Percentiles rank a stretch among this genome's conserved stretches.
These are phyloP conservation scores for Dascyllus trimaculatus DNA, from an alignment of 2,113 vertebrate species.

Conservation along the genomic window DNA sequence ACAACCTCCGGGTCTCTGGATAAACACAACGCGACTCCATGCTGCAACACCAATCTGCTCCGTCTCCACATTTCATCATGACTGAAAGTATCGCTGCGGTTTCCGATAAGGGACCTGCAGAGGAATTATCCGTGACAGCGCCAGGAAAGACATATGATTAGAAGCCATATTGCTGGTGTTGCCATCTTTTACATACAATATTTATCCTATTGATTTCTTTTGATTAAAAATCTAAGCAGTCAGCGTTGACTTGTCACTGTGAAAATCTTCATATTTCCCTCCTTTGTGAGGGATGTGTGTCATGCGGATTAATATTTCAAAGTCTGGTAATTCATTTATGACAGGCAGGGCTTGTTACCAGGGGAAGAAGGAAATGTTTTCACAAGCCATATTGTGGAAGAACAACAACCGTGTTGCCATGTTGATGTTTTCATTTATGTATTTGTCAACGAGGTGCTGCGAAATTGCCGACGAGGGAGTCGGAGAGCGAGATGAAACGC, in stretches of 20 bases:
- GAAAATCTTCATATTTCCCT: slow-evolving; percentile 43
- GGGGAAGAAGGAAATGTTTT: slow-evolving; percentile 42
- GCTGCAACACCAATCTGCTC: slow-evolving; percentile 26
- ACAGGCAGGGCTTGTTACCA: slow-evolving; percentile 41
- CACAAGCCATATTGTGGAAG: slow-evolving; percentile 13
- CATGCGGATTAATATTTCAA: slow-evolving; percentile 79
- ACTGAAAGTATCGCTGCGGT: neutral
- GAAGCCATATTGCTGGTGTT: slow-evolving; percentile 52
- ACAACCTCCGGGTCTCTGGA: slow-evolving; percentile 37
- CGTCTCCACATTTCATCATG: slow-evolving; percentile 38
- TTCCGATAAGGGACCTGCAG: slow-evolving; percentile 42
- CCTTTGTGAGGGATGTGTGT: slow-evolving; percentile 62
- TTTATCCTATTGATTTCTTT: slow-evolving; percentile 80
- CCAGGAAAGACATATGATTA: slow-evolving; percentile 48
- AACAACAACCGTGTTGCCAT: slow-evolving; percentile 38
- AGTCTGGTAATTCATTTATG: slow-evolving; percentile 74
- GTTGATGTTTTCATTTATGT: slow-evolving; percentile 73
- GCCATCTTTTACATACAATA: slow-evolving; percentile 75
- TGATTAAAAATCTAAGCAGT: slow-evolving; percentile 72
- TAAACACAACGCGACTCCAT: slow-evolving; percentile 62
- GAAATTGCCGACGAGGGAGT: slow-evolving; percentile 35
- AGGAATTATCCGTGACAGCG: slow-evolving; percentile 66
- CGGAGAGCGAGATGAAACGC: slow-evolving; percentile 14
- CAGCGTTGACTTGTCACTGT: slow-evolving; percentile 37
- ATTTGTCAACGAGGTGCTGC: slow-evolving; percentile 50